Percentiles rank a stretch among this genome's conserved stretches.
Conservation (phyloP, 2,113 vertebrate species). For the human region DNA sequence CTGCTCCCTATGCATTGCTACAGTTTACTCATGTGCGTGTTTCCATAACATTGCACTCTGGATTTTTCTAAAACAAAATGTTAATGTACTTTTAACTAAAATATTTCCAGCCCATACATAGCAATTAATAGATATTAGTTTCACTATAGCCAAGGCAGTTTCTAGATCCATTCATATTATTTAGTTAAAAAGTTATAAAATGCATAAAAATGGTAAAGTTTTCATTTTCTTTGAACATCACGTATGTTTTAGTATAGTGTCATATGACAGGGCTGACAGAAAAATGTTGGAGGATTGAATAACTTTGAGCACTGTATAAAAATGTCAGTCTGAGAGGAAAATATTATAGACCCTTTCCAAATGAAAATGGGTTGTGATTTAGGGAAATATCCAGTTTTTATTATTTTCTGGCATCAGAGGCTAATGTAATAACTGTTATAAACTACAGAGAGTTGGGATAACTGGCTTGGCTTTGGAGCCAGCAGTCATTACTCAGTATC, state of each 20-base stretch:
- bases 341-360: neutral
- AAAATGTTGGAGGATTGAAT: neutral
- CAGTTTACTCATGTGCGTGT: neutral
- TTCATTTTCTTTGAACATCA: neutral
- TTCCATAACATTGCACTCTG: neutral
- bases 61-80: neutral
- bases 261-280: neutral
- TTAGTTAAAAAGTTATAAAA: neutral
- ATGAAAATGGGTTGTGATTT: neutral
- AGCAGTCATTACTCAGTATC: neutral
- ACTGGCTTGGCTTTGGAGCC: neutral
- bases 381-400: neutral
- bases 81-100: neutral
- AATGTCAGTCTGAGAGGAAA: neutral
- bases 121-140: neutral
- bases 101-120: neutral
- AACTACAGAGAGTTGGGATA: neutral
- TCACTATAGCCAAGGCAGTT: neutral
- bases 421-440: neutral
- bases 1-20: neutral
- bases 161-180: neutral
- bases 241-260: neutral
- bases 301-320: neutral
- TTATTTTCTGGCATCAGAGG: neutral
- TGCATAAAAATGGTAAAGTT: neutral